Evolutionary conservation across 2,888 invertebrate species (phyloP).

Genomic region (Thecophora atra): DNA sequence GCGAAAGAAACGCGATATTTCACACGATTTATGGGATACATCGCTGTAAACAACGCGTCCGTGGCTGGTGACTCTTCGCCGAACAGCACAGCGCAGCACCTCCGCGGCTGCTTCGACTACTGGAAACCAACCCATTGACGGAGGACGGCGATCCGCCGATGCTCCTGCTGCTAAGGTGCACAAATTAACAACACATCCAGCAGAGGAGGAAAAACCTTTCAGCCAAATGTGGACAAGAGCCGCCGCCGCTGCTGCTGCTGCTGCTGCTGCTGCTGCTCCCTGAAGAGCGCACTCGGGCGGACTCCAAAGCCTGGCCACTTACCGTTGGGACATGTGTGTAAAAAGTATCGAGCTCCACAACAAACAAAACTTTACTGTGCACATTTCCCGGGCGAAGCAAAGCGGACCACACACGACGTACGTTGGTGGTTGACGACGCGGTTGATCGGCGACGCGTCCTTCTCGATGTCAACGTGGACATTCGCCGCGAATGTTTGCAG

Average conservation of each 20-base stretch:
- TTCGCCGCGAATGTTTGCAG: not conserved
- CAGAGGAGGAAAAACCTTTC: not conserved
- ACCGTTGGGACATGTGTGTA: not conserved
- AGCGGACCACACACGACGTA: conserved; percentile 26
- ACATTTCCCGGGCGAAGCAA: conserved; percentile 2
- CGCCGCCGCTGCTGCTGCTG: not conserved
- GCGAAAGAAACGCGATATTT: conserved; percentile 65
- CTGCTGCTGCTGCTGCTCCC: conserved; percentile 1
- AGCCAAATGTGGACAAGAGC: not conserved
- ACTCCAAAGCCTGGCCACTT: not conserved
- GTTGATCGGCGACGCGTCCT: conserved; percentile 9
- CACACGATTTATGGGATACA: conserved; percentile 66
- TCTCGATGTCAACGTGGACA: not conserved
- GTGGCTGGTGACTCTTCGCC: conserved; percentile 21
- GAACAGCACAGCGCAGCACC: not conserved
- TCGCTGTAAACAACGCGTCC: conserved; percentile 53
- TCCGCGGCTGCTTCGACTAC: not conserved
- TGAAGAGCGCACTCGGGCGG: not conserved
- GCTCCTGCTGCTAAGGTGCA: conserved; percentile 11
- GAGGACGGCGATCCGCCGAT: conserved; percentile 1
- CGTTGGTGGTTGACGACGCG: not conserved
- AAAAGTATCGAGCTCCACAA: not conserved
- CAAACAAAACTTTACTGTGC: not conserved
- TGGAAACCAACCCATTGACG: conserved; percentile 20
- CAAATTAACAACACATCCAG: not conserved